Evolutionary conservation across 2,797 vertebrate species (phyloP), one percentile per base, ranked within the genome.

Genomic region (Streptopelia turtur): DNA sequence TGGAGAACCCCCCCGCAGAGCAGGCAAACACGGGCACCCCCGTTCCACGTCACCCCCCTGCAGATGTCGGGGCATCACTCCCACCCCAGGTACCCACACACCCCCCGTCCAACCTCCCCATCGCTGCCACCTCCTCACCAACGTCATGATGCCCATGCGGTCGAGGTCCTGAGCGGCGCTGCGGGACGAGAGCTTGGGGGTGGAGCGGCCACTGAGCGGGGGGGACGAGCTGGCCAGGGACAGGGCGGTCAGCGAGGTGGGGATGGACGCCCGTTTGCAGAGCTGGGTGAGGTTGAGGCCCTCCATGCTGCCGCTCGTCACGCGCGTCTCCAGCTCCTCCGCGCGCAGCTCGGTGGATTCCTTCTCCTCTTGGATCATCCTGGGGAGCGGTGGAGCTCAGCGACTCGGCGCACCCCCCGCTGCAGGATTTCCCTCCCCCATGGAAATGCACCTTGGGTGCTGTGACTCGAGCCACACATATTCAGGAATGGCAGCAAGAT

Each of bases 291-390:
- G 98, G 71, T 99, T 99, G 39, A 99, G 98, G 52, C 99, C 99
- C 15, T 99, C 99, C 99, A 99, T 99, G 96, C 99, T 99, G 96
- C 99, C 98, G 0, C 99, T 99, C n/a, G 99, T 99, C 66, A 99
- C 99, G 0, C 98, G 99, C 2, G 98, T 99, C 98, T 99, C 99
- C 3, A 99, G 98, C 97, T 99, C 99, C 59, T 99, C 99, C 0
- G 99, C 98, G 0, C 99, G 98, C n/a, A 99, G 98, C 97, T 99
- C 99, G 0, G 99, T 99, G 18, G 98, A 99, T 92, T 99, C 99
- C 90, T 99, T 98, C 96, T 99, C 99, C 87, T 99, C 99, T 96
- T 99, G 99, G 96, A 99, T 99, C 99, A 99, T 99, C 97, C 99
- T 99, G 95, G 4, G 35, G 53, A 83, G 55, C 18, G 50, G 52